These are phyloP conservation scores for Onthophagus sagittarius DNA, from an alignment of 2,888 invertebrate genomes.

Conservation along the genomic window DNA sequence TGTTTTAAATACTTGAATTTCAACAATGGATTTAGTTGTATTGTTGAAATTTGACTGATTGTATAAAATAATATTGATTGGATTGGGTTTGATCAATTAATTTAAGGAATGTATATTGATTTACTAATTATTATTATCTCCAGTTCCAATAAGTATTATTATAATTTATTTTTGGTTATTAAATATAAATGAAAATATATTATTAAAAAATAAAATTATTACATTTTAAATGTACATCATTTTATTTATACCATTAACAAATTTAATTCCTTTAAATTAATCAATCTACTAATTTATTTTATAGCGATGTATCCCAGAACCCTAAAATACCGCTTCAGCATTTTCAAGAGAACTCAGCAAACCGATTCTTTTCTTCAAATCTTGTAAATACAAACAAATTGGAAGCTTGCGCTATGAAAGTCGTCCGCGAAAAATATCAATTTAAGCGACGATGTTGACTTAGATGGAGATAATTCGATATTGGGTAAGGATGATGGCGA, in stretches of 20 bases:
- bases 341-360: constrained; percentile 62
- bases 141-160: too few relatives aligned
- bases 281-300: constrained; percentile 25
- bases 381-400: constrained; percentile 71
- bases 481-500: constrained; percentile 53
- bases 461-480: too few relatives aligned
- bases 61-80: not conserved
- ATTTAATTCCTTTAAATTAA: not conserved
- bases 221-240: too few relatives aligned
- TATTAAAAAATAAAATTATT: too few relatives aligned
- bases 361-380: constrained; percentile 71
- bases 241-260: constrained; percentile 56
- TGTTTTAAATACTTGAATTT: constrained; percentile 39
- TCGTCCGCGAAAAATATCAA: constrained; percentile 59
- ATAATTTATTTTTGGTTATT: too few relatives aligned
- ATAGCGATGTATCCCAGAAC: constrained; percentile 67
- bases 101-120: too few relatives aligned
- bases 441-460: constrained; percentile 58
- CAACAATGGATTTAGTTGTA: constrained; percentile 37
- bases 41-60: constrained; percentile 44
- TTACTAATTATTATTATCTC: too few relatives aligned
- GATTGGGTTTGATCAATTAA: too few relatives aligned
- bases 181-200: too few relatives aligned
- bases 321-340: constrained; percentile 59
- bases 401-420: constrained; percentile 69